Evolutionary conservation across 2,113 vertebrate genomes (phyloP).

Genomic region (Dascyllus trimaculatus): DNA sequence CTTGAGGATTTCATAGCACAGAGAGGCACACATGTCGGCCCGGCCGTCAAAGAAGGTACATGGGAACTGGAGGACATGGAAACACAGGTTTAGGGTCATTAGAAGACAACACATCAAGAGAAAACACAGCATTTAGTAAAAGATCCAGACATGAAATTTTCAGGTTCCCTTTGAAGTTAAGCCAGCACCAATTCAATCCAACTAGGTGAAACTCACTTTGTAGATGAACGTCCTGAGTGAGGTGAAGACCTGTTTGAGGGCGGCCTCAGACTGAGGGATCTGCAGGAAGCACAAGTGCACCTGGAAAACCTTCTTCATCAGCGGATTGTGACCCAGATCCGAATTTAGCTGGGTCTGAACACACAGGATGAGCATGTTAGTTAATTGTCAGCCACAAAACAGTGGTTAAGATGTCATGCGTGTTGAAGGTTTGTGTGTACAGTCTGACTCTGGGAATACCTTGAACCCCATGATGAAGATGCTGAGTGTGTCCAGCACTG

Average conservation of each 20-base stretch:
- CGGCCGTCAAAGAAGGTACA: constrained; percentile 96
- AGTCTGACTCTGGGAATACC: constrained; percentile 77
- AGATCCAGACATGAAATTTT: no score
- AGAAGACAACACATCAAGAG: background rate
- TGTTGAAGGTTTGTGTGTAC: no score
- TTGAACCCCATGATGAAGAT: constrained; percentile 97
- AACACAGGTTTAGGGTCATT: background rate
- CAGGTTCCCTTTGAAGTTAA: no score
- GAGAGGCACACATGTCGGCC: constrained; percentile 95
- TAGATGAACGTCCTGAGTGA: constrained; percentile 94
- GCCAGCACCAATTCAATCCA: no score
- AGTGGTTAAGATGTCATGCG: no score
- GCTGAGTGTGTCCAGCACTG: constrained; percentile 94
- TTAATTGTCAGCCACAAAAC: background rate
- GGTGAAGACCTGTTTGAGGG: constrained; percentile 94
- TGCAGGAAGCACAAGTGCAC: constrained; percentile 97
- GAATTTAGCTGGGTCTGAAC: constrained; percentile 91
- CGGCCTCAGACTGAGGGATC: constrained; percentile 94
- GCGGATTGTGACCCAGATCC: constrained; percentile 95
- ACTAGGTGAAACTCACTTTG: constrained; percentile 86
- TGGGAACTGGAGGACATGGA: constrained; percentile 87
- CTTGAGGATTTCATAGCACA: constrained; percentile 97
- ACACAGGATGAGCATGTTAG: background rate
- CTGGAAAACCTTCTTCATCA: constrained; percentile 99
- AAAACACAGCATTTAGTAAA: background rate